Conservation (phyloP, 2,113 vertebrate genomes). For the Tyrannus savana region DNA sequence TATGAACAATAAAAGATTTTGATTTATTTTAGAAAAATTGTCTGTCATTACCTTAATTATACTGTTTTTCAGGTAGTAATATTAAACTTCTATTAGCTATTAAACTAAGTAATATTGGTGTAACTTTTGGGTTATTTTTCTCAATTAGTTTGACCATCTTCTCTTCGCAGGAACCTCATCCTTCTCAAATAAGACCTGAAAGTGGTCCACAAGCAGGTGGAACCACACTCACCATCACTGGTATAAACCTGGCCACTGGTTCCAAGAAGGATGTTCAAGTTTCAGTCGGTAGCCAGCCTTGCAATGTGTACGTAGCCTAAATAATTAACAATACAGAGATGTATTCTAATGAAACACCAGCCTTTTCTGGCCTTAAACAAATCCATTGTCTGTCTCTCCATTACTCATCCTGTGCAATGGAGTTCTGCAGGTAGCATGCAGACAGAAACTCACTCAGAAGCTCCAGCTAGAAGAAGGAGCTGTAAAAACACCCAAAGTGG, state of each 20-base stretch:
- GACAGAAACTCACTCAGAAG: background rate
- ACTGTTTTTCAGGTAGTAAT: background rate
- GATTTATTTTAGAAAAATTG: background rate
- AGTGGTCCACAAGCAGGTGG: constrained; percentile 88
- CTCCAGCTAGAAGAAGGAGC: background rate
- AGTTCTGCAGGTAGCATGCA: background rate
- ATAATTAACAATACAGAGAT: background rate
- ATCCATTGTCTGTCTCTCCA: background rate
- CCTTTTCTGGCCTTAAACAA: background rate
- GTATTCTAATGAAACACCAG: background rate
- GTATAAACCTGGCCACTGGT: constrained; percentile 84
- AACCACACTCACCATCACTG: constrained; percentile 86
- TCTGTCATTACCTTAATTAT: background rate
- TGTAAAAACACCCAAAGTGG: background rate
- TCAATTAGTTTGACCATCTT: background rate
- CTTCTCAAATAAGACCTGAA: constrained; percentile 70
- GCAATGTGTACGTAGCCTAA: constrained; percentile 84
- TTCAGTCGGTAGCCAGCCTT: constrained; percentile 76
- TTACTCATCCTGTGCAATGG: background rate
- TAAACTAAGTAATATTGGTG: background rate
- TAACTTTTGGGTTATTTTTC: background rate
- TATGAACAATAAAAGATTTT: background rate
- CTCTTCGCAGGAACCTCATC: constrained; percentile 81
- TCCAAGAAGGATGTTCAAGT: constrained; percentile 84
- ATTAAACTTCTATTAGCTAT: background rate